A percentile compares a stretch with the other conserved stretches of the same genome.
Conservation (phyloP, 2,797 vertebrate species). For the Natrix natrix region DNA sequence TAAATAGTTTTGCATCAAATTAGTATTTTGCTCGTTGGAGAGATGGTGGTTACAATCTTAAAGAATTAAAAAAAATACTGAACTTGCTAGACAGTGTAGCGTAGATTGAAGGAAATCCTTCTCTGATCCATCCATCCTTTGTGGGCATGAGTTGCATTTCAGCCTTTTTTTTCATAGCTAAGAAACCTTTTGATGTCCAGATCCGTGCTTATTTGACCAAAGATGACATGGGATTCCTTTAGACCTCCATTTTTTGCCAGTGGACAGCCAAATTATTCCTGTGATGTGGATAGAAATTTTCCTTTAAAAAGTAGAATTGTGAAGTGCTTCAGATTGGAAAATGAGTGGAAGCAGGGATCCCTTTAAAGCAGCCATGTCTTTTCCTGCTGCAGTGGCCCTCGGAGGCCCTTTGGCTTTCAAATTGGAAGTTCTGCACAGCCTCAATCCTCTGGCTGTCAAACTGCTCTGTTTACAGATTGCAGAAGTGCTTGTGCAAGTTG, state of each 20-base stretch:
- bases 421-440: background rate
- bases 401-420: background rate
- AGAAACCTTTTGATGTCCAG: background rate
- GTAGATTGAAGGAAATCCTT: background rate
- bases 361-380: background rate
- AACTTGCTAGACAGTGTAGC: background rate
- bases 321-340: background rate
- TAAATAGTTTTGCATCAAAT: slow-evolving; percentile 79
- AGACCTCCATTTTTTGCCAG: background rate
- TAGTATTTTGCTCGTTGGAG: slow-evolving; percentile 54
- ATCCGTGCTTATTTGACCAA: background rate
- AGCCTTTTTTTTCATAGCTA: background rate
- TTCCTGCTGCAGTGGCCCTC: background rate
- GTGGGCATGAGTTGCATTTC: background rate
- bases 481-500: background rate
- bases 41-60: slow-evolving; percentile 46
- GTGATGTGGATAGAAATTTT: background rate
- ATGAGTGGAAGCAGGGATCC: background rate
- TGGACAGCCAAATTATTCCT: background rate
- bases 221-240: background rate
- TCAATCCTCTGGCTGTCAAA: background rate
- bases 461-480: background rate
- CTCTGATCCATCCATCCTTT: background rate
- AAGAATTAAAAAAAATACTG: background rate
- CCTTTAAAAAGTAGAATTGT: background rate